Conservation (phyloP, 2,888 invertebrate genomes). For the Cyclophora albipunctata region DNA sequence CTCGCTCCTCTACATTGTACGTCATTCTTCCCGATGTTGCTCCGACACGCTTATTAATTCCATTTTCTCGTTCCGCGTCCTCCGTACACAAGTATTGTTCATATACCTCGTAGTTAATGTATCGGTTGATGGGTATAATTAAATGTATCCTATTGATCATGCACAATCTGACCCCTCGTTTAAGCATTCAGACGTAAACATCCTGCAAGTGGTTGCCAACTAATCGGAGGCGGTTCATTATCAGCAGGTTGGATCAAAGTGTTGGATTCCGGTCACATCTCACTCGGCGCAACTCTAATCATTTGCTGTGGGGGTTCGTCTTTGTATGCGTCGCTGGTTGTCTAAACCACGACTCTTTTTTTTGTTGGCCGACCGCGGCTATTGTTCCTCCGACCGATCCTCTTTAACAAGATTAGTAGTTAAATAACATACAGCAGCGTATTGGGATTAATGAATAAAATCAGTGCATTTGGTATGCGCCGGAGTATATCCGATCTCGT, state of each 20-base stretch:
- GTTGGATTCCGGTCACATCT: conserved; percentile 66
- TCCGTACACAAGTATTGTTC: background rate
- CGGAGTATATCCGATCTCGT: conserved; percentile 63
- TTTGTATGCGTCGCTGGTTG: conserved; percentile 50
- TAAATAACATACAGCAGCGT: no score
- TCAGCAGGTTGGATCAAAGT: conserved; percentile 48
- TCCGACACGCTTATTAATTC: conserved; percentile 40
- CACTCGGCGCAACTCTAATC: conserved; percentile 69
- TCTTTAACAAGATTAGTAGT: conserved; percentile 4
- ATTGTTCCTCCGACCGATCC: conserved; percentile 11
- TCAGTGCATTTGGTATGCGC: conserved; percentile 56
- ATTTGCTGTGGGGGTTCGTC: conserved; percentile 63
- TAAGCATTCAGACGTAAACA: conserved; percentile 27
- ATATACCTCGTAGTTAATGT: background rate
- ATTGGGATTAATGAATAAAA: conserved; percentile 46
- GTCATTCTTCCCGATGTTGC: conserved; percentile 37
- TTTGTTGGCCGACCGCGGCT: background rate
- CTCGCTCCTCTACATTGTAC: conserved; percentile 43
- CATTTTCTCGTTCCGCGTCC: conserved; percentile 4
- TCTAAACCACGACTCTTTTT: background rate
- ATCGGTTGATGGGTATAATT: background rate
- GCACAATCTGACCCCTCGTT: conserved; percentile 28
- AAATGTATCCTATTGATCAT: conserved; percentile 15
- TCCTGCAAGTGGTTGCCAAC: conserved; percentile 39
- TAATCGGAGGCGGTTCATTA: conserved; percentile 54